Evolutionary conservation across 35 echinoderm and acorn worm genomes (phyloP), one percentile per base, ranked within the genome.

Genomic region (Apostichopus parvimensis): DNA sequence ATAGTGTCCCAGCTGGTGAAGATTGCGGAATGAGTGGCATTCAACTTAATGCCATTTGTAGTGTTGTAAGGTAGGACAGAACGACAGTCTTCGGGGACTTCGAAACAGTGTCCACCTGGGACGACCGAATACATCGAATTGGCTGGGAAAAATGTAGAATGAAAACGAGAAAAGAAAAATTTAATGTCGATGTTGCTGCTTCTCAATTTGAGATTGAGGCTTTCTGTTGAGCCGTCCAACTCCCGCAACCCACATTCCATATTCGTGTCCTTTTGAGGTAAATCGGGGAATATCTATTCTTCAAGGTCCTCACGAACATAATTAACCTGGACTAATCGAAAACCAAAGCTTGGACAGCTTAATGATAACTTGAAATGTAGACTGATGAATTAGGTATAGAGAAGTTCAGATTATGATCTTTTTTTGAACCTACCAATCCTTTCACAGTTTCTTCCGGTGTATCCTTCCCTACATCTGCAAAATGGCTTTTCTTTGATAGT

Each of bases 1-100:
- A 83, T 83, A 18, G 54, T 55, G n/a, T 83, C 80, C 80, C 80
- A 83, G 11, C 6, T 12, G 5, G 80, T 58, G 57, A 83, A 21
- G 55, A 61, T 8, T 1, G 80, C 80, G 4, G 24, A 9, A 18
- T 9, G 8, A 8, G 7, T 58, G 14, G n/a, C 55, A 18, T 23
- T 56, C 55, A 84, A 15, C 14, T 56, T 9, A 58, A 84, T 56
- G n/a, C 81, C 81, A 0, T 59, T 84, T 13, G 81, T 84, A 20
- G 0, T 17, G 24, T 57, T 84, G 56, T 58, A 84, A 18, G 81
- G 81, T 18, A 84, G 23, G 81, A 84, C 15, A 12, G 81, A n/a
- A 56, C n/a, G 81, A 59, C 81, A 84, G 17, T 84, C 54, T 7
- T 84, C 54, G 1, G 81, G 54, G 23, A 84, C 56, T 53, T 56